phyloP scores from a whole-genome alignment of 1,140 invertebrate species.

The Neelides sp. region DNA sequence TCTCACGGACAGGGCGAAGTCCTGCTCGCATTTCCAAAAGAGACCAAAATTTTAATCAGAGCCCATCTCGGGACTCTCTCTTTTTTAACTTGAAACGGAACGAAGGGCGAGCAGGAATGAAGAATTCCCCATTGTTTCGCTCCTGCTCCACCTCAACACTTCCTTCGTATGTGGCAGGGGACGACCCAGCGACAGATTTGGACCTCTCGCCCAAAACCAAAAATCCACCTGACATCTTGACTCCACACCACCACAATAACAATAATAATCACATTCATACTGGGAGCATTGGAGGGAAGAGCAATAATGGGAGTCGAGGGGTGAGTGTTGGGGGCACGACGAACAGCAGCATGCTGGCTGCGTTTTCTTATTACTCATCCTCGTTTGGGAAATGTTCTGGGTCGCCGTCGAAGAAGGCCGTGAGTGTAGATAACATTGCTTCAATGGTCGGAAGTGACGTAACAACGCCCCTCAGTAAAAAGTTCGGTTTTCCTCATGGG shows the following conservation, averaged over 20 bases:
- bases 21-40: constrained; percentile 12
- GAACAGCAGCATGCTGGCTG: too few species aligned
- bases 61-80: background rate
- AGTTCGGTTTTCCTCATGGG: constrained; percentile 35
- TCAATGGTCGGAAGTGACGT: constrained; percentile 26
- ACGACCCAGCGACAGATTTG: constrained; percentile 28
- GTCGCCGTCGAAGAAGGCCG: constrained; percentile 23
- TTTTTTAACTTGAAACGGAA: background rate
- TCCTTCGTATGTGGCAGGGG: constrained; percentile 28
- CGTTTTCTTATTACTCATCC: background rate
- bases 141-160: constrained; percentile 28
- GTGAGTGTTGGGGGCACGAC: too few species aligned
- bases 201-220: constrained; percentile 19
- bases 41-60: constrained; percentile 1
- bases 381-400: background rate
- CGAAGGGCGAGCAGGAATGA: too few species aligned
- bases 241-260: background rate
- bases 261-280: too few species aligned
- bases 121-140: constrained; percentile 28
- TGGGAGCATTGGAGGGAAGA: background rate
- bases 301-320: constrained; percentile 1
- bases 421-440: constrained; percentile 27
- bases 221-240: constrained; percentile 1
- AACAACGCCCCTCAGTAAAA: constrained; percentile 8
- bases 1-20: constrained; percentile 4